phyloP scores from a whole-genome alignment of 2,888 invertebrate species.

The Spodoptera littoralis region DNA sequence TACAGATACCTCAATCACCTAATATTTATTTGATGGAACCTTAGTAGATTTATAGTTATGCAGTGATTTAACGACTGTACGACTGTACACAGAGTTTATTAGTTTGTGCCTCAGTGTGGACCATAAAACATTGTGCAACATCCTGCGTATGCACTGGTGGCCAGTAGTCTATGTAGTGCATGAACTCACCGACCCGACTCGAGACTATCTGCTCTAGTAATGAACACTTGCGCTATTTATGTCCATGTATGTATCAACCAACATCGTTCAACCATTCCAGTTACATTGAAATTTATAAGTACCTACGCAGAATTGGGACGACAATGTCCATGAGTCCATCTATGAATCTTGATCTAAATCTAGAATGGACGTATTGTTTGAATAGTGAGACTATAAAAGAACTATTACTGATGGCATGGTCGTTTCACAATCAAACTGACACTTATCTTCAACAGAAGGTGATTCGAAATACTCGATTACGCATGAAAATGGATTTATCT shows the following conservation, averaged over 20 bases:
- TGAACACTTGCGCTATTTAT: conserved; percentile 43
- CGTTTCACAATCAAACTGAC: conserved; percentile 27
- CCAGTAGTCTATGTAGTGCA: conserved; percentile 58
- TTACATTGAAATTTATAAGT: conserved; percentile 37
- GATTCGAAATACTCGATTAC: conserved; percentile 37
- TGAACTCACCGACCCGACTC: conserved; percentile 66
- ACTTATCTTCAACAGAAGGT: conserved; percentile 37
- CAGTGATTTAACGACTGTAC: conserved; percentile 13
- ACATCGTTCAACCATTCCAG: conserved; percentile 25
- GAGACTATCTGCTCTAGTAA: conserved; percentile 52
- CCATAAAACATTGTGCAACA: conserved; percentile 66
- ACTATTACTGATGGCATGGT: conserved; percentile 2
- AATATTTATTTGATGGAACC: conserved; percentile 25
- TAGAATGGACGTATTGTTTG: conserved; percentile 18
- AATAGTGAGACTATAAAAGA: conserved; percentile 18
- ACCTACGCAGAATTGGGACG: conserved; percentile 31
- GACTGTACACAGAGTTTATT: conserved; percentile 27
- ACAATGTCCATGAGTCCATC: conserved; percentile 15
- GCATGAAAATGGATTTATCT: conserved; percentile 27
- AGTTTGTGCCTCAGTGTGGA: conserved; percentile 50
- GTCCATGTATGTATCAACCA: conserved; percentile 31
- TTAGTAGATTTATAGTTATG: conserved; percentile 43
- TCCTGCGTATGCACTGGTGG: conserved; percentile 62
- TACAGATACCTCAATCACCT: too few species aligned
- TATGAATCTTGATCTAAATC: conserved; percentile 24